Conservation (phyloP, 64 coral and sea anemone species). For the Trachythela sp. region DNA sequence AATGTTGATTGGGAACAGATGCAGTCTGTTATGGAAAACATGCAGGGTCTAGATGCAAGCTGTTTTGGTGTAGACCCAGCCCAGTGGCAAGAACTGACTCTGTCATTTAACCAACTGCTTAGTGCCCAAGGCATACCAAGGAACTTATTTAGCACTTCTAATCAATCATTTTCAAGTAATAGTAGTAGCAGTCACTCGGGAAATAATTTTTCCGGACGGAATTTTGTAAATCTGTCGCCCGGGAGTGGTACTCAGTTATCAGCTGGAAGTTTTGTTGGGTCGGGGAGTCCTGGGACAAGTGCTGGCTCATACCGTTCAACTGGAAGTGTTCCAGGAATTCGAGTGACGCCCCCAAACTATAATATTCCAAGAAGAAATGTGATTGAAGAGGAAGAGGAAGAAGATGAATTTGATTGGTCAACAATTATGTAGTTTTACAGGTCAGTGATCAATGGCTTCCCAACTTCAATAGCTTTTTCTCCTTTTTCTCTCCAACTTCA, state of each 20-base stretch:
- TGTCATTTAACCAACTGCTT: slow-evolving; percentile 88
- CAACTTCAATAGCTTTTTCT: too few species aligned
- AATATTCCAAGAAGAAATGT: slow-evolving; percentile 5
- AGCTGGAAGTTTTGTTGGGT: not conserved
- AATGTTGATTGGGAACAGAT: slow-evolving; percentile 76
- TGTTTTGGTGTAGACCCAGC: slow-evolving; percentile 64
- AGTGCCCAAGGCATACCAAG: slow-evolving; percentile 59
- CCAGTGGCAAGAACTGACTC: slow-evolving; percentile 92
- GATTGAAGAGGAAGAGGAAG: slow-evolving; percentile 74
- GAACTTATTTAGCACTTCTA: not conserved
- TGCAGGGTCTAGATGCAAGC: slow-evolving; percentile 75
- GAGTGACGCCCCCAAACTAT: slow-evolving; percentile 3
- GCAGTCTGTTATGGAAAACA: slow-evolving; percentile 88
- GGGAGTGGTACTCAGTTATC: not conserved
- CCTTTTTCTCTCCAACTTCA: too few species aligned
- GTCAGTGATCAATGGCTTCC: not conserved
- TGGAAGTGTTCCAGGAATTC: not conserved
- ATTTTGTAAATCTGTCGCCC: not conserved
- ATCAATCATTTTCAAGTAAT: slow-evolving; percentile 23
- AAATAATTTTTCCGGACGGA: not conserved
- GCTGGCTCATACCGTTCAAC: slow-evolving; percentile 1
- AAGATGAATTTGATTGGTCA: slow-evolving; percentile 95
- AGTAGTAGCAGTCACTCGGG: slow-evolving; percentile 1
- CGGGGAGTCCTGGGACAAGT: not conserved
- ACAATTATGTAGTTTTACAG: slow-evolving; percentile 72